phyloP scores from a whole-genome alignment of 2,888 invertebrate genomes.

The Nymphalis c-album region DNA sequence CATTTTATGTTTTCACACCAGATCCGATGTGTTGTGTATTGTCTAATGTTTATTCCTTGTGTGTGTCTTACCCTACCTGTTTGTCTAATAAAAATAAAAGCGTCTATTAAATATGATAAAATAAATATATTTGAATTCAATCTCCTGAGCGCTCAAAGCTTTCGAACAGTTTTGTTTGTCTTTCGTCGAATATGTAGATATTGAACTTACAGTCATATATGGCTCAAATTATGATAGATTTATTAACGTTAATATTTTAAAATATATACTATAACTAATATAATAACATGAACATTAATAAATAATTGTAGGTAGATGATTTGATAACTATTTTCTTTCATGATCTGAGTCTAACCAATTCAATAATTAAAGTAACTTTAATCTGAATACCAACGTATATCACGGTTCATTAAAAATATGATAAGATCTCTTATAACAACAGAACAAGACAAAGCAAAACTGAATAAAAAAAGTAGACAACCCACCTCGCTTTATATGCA shows the following conservation, averaged over 20 bases:
- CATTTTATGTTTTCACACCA: constrained; percentile 77
- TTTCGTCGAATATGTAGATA: constrained; percentile 59
- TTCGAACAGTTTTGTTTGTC: constrained; percentile 78
- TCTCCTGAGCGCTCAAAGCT: constrained; percentile 71
- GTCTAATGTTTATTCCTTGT: constrained; percentile 95
- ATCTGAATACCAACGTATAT: constrained; percentile 41
- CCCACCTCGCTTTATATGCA: constrained; percentile 82
- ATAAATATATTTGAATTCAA: constrained; percentile 50
- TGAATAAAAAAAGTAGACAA: constrained; percentile 79
- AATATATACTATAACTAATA: neutral
- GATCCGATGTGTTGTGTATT: constrained; percentile 89
- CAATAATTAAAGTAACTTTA: constrained; percentile 16
- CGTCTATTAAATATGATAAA: constrained; percentile 61
- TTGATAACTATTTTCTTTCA: constrained; percentile 56
- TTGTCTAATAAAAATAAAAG: constrained; percentile 76
- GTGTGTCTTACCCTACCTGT: constrained; percentile 89
- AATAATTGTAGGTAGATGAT: neutral
- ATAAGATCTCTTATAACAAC: constrained; percentile 50
- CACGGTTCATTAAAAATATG: constrained; percentile 38
- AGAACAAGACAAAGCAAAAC: constrained; percentile 78
- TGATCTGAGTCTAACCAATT: constrained; percentile 60
- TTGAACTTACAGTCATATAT: constrained; percentile 53
- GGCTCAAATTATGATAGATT: constrained; percentile 73
- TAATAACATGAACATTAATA: neutral
- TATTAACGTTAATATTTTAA: constrained; percentile 14